Conservation (phyloP, 2,797 vertebrate genomes). For the Hippopotamyrus pictus region DNA sequence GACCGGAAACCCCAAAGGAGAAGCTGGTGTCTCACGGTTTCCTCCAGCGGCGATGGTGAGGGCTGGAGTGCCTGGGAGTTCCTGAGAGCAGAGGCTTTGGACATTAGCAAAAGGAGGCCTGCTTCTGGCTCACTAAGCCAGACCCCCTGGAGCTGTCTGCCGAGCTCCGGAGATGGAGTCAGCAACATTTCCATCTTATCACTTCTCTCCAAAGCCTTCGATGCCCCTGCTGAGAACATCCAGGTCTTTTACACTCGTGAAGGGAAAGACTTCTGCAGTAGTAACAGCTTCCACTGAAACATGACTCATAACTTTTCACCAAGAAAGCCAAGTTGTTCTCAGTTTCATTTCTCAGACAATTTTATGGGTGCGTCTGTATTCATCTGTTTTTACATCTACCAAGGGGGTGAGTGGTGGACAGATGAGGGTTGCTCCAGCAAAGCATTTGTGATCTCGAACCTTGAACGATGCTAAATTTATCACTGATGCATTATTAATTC, state of each 20-base stretch:
- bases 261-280: conserved; percentile 23
- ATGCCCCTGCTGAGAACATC: conserved; percentile 24
- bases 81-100: conserved; percentile 18
- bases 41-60: not conserved
- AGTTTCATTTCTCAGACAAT: not conserved
- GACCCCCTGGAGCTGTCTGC: conserved; percentile 8
- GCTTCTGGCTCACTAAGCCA: not conserved
- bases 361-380: not conserved
- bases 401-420: not conserved
- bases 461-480: conserved; percentile 38
- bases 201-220: conserved; percentile 14
- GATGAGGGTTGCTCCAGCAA: not conserved
- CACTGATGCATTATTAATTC: conserved; percentile 42
- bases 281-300: conserved; percentile 24
- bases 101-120: conserved; percentile 18
- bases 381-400: not conserved
- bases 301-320: conserved; percentile 2
- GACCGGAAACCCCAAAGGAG: not conserved
- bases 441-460: conserved; percentile 23
- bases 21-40: conserved; percentile 1
- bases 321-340: not conserved
- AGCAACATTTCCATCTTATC: conserved; percentile 24
- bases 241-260: conserved; percentile 18
- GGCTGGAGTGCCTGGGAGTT: conserved; percentile 9
- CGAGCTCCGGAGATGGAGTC: conserved; percentile 29